A percentile compares a stretch with the other conserved stretches of the same genome.
Conservation (phyloP, 2,797 vertebrate species). For the Nyctalus aviator region DNA sequence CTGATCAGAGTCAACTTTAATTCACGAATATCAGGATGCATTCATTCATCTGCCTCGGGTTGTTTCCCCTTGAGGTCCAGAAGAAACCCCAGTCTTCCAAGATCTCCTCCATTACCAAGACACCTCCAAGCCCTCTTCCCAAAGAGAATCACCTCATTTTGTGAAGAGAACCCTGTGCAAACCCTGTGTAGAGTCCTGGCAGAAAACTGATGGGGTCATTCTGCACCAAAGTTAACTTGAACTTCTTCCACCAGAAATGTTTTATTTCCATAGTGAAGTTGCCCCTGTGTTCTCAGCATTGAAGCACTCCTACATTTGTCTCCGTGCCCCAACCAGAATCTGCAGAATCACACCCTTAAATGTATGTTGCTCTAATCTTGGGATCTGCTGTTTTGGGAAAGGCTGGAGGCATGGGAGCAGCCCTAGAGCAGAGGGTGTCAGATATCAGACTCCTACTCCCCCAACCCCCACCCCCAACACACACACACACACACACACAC, state of each 20-base stretch:
- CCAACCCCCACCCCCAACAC: no score
- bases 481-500: background rate
- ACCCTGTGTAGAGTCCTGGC: background rate
- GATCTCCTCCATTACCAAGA: background rate
- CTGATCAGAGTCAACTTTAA: constrained; percentile 26
- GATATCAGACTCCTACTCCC: background rate
- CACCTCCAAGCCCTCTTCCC: background rate
- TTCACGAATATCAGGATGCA: background rate
- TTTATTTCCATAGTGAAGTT: constrained; percentile 46
- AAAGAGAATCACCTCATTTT: background rate
- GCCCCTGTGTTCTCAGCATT: constrained; percentile 21
- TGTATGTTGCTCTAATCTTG: constrained; percentile 35
- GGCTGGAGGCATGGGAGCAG: constrained; percentile 2
- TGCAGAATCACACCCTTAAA: constrained; percentile 55
- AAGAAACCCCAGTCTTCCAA: background rate
- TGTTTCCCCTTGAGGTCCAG: background rate
- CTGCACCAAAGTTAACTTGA: background rate
- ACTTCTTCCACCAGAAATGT: background rate
- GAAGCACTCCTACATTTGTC: constrained; percentile 14
- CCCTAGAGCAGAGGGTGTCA: constrained; percentile 30
- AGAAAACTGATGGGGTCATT: background rate
- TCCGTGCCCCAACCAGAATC: constrained; percentile 54
- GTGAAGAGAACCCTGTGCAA: background rate
- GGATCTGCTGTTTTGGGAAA: constrained; percentile 54
- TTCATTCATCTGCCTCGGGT: background rate